Conservation (phyloP, 2,797 vertebrate species). For the Esox lucius region DNA sequence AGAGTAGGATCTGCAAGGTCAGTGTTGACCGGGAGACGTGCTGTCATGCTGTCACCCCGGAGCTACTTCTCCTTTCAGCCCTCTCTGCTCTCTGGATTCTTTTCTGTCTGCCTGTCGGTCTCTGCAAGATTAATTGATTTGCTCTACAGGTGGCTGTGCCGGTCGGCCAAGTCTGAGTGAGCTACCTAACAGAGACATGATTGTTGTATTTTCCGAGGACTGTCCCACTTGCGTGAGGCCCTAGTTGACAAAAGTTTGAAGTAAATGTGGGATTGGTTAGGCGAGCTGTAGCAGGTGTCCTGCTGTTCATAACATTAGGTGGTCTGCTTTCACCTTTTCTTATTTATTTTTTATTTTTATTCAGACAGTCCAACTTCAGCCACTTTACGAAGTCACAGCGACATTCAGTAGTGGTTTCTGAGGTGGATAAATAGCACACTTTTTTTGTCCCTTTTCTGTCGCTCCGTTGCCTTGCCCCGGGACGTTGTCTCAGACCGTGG, state of each 20-base stretch:
- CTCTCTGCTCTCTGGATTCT: not conserved
- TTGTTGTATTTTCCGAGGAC: not conserved
- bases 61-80: not conserved
- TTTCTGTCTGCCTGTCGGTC: conserved; percentile 3
- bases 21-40: conserved; percentile 40
- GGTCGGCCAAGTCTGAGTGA: conserved; percentile 29
- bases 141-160: conserved; percentile 45
- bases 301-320: conserved; percentile 7
- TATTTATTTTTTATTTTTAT: no score
- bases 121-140: not conserved
- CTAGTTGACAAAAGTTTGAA: not conserved
- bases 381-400: not conserved
- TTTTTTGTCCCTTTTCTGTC: not conserved
- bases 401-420: conserved; percentile 40
- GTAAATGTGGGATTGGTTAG: conserved; percentile 4
- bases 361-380: not conserved
- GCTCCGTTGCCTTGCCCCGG: conserved; percentile 42
- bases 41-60: not conserved
- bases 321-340: not conserved
- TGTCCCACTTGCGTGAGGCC: not conserved
- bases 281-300: conserved; percentile 52
- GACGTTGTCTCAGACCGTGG: not conserved
- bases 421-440: conserved; percentile 38
- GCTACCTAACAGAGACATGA: not conserved
- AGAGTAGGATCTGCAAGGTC: conserved; percentile 93